Evolutionary conservation across 2,888 invertebrate genomes (phyloP).

Genomic region (Lampropteryx suffumata): DNA sequence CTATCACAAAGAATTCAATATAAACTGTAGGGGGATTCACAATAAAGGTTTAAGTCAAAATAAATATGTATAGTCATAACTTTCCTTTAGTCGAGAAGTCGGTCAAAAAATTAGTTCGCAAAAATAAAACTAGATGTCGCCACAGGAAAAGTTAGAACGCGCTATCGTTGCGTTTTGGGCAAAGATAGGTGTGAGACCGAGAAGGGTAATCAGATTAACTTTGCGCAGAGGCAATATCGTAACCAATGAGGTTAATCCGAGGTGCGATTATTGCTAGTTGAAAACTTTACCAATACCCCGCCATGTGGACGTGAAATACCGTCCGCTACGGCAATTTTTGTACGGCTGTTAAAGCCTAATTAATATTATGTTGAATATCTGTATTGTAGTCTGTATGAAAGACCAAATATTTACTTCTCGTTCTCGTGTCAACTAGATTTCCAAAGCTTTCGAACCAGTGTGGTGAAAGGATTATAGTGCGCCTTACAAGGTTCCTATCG

Average conservation of each 20-base stretch:
- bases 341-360: conserved; percentile 81
- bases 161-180: conserved; percentile 20
- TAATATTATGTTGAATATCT: background rate
- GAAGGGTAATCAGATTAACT: conserved; percentile 73
- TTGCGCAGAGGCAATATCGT: conserved; percentile 97
- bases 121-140: conserved; percentile 20
- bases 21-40: background rate
- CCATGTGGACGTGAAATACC: conserved; percentile 93
- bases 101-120: conserved; percentile 3
- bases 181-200: background rate
- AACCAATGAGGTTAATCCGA: conserved; percentile 95
- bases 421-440: too few relatives aligned
- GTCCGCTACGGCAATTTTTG: conserved; percentile 93
- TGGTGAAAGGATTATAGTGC: too few relatives aligned
- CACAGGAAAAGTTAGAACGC: conserved; percentile 17
- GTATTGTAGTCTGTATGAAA: too few relatives aligned
- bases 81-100: background rate
- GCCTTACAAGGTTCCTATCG: too few relatives aligned
- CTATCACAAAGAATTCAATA: background rate
- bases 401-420: too few relatives aligned
- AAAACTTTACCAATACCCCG: conserved; percentile 97
- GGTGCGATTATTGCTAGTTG: conserved; percentile 96
- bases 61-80: background rate
- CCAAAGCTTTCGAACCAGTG: too few relatives aligned
- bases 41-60: too few relatives aligned